Conservation (phyloP, 1,140 invertebrate genomes). For the Eumeta japonica region DNA sequence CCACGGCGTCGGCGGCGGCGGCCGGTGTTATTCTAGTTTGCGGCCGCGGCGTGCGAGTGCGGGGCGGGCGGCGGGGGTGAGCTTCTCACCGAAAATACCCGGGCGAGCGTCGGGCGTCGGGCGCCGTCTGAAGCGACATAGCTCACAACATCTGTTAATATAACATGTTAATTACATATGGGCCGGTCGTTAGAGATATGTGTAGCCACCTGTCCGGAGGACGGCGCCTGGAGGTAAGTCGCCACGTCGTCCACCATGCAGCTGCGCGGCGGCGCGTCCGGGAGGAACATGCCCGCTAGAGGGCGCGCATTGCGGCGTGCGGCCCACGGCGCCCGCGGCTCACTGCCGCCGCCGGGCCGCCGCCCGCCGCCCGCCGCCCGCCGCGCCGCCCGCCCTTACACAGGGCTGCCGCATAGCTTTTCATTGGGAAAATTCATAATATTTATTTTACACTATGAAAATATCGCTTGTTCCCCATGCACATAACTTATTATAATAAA, state of each 20-base stretch:
- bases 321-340: slow-evolving; percentile 47
- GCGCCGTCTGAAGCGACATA: slow-evolving; percentile 47
- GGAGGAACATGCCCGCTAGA: slow-evolving; percentile 54
- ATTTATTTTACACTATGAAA: no score
- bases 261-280: slow-evolving; percentile 48
- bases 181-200: slow-evolving; percentile 50
- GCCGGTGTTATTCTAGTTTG: no score
- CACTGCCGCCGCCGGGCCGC: slow-evolving; percentile 26
- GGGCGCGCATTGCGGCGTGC: slow-evolving; percentile 45
- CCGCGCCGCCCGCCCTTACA: slow-evolving; percentile 12
- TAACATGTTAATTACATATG: slow-evolving; percentile 58
- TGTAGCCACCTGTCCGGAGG: slow-evolving; percentile 56
- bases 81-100: slow-evolving; percentile 56
- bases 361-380: slow-evolving; percentile 17
- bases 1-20: no score
- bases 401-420: slow-evolving; percentile 37
- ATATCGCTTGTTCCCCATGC: no score
- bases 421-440: no score
- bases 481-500: no score
- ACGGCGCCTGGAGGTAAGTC: slow-evolving; percentile 52
- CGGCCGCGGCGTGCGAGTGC: slow-evolving; percentile 16
- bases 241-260: slow-evolving; percentile 57
- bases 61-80: slow-evolving; percentile 26
- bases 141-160: slow-evolving; percentile 58
- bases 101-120: slow-evolving; percentile 38